phyloP scores from a whole-genome alignment of 2,888 invertebrate species.

The Andrena trimmerana region DNA sequence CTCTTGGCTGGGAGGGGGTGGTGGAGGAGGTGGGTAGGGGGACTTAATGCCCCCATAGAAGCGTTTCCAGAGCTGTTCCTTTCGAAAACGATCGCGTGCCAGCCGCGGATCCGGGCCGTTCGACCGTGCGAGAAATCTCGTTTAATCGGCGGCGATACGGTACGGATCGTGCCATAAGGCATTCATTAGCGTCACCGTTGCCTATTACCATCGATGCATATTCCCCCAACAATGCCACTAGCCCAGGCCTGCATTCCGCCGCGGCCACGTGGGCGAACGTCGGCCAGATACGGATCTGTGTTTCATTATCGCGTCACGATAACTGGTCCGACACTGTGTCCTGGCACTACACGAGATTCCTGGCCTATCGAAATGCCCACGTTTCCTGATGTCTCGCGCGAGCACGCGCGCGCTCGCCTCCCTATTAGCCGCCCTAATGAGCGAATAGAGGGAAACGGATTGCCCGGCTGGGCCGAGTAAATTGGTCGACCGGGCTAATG shows the following conservation, averaged over 20 bases:
- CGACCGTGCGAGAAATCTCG: slow-evolving; percentile 57
- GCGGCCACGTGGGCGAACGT: slow-evolving; percentile 57
- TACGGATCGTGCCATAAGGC: slow-evolving; percentile 58
- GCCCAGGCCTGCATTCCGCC: slow-evolving; percentile 54
- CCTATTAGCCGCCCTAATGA: slow-evolving; percentile 29
- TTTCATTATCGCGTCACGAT: slow-evolving; percentile 66
- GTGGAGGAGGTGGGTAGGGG: background rate
- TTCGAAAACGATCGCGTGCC: slow-evolving; percentile 72
- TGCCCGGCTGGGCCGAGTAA: background rate
- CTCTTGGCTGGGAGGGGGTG: no score
- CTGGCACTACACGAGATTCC: slow-evolving; percentile 39
- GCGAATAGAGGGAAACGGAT: slow-evolving; percentile 5
- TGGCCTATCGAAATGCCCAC: slow-evolving; percentile 51
- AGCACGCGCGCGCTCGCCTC: background rate
- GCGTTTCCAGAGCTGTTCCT: slow-evolving; percentile 56
- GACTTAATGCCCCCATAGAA: slow-evolving; percentile 61
- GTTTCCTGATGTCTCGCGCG: slow-evolving; percentile 11
- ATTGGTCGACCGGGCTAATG: background rate
- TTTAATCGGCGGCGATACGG: slow-evolving; percentile 63
- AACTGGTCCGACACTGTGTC: slow-evolving; percentile 53
- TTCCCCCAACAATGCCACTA: slow-evolving; percentile 65
- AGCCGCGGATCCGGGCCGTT: slow-evolving; percentile 55
- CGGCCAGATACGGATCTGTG: slow-evolving; percentile 53
- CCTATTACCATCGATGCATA: slow-evolving; percentile 65
- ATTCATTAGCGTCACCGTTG: slow-evolving; percentile 68